These are phyloP conservation scores for Perizoma flavofasciatum DNA, from an alignment of 2,888 invertebrate species.

Conservation along the genomic window DNA sequence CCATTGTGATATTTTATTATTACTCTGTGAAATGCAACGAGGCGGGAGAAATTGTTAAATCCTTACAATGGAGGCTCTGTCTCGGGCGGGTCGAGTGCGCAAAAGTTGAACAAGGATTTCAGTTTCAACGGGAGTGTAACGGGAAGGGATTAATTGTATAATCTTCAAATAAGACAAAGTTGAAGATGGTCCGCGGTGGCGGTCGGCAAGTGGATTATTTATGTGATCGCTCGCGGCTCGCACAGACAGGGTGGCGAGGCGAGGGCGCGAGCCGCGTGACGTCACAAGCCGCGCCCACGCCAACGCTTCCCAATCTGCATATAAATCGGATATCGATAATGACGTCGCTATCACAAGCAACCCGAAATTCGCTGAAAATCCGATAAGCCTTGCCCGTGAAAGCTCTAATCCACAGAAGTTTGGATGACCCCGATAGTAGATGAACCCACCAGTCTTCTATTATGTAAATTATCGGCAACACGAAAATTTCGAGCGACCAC, in stretches of 20 bases:
- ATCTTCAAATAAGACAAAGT: slow-evolving; percentile 66
- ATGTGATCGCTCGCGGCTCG: slow-evolving; percentile 46
- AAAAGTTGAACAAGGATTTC: slow-evolving; percentile 75
- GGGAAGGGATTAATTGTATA: slow-evolving; percentile 68
- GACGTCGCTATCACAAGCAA: slow-evolving; percentile 78
- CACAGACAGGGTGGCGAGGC: slow-evolving; percentile 40
- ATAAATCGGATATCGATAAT: slow-evolving; percentile 84
- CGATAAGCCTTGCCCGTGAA: slow-evolving; percentile 79
- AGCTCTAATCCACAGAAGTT: slow-evolving; percentile 81
- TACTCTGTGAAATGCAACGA: slow-evolving; percentile 77
- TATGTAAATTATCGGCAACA: slow-evolving; percentile 82
- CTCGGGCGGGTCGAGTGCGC: slow-evolving; percentile 75
- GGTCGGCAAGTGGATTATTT: slow-evolving; percentile 62
- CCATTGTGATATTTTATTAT: slow-evolving; percentile 82
- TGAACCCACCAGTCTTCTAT: slow-evolving; percentile 80
- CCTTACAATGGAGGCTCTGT: slow-evolving; percentile 76
- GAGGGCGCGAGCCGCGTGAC: slow-evolving; percentile 53
- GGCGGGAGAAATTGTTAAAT: slow-evolving; percentile 79
- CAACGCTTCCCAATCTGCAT: slow-evolving; percentile 78
- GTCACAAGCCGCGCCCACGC: slow-evolving; percentile 53
- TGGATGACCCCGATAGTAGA: slow-evolving; percentile 79
- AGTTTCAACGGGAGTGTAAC: slow-evolving; percentile 65
- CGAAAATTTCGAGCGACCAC: slow-evolving; percentile 75
- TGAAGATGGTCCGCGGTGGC: slow-evolving; percentile 47
- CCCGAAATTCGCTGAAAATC: slow-evolving; percentile 80